Base-by-base conservation (phyloP, 2,888 invertebrate genomes). In the Petrolisthes manimaculis region DNA sequence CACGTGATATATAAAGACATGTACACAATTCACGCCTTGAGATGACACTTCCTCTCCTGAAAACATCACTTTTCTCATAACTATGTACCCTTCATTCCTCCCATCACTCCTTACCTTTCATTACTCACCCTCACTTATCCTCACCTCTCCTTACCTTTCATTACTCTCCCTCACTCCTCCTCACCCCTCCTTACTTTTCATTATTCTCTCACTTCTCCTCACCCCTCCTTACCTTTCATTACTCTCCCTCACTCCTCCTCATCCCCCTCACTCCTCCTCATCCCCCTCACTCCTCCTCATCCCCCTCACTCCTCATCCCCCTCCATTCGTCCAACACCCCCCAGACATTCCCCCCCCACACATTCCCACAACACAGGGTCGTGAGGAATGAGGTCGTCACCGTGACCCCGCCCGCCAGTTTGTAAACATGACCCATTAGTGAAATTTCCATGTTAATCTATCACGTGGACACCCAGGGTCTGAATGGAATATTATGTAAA, bases 401-500 rank as follows among this genome's bases (percentile, higher is more conserved):
- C 21, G 69, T 54, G 37, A 78, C 21, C 86, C 67, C 78, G 86
- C 83, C 61, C 67, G 24, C 54, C 79, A 83, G 78, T 87, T 87
- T 87, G 87, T 83, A 87, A 83, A 87, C 87, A 87, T 51, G 83
- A 79, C 78, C 87, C 71, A 87, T 87, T 87, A 87, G 87, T 79
- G 69, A 69, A 87, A 87, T 87, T 83, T 78, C 69, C 86, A 24
- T 86, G 86, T 86, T 86, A 82, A 86, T 86, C 83, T 86, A 86
- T 86, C 86, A 83, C 82, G 75, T 71, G 77, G 53, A 54, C 83
- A 75, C 83, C 86, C 55, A 54, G 61, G 71, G 83, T 81, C 61
- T 87, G 87, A 83, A 87, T 87, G 87, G 87, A 87, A 87, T 87
- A 87, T 87, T 87, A 87, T 87, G 87, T 77, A 79, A 87, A 87